phyloP scores from a whole-genome alignment of 2,797 vertebrate genomes.

The Mus caroli region DNA sequence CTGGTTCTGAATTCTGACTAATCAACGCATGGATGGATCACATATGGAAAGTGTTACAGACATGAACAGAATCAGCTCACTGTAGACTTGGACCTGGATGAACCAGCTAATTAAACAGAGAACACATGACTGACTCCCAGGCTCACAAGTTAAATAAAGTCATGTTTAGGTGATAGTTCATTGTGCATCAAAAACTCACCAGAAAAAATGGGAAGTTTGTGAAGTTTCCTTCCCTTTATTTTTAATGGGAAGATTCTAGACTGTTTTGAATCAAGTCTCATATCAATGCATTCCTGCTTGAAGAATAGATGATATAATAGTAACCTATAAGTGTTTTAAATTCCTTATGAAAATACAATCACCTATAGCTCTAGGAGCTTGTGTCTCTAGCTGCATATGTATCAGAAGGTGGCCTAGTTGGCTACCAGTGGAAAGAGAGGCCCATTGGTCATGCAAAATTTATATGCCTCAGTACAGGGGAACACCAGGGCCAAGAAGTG shows the following conservation, averaged over 20 bases:
- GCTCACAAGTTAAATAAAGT: neutral
- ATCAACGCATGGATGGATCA: neutral
- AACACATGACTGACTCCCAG: neutral
- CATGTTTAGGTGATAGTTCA: neutral
- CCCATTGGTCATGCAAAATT: too few relatives aligned
- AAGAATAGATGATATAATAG: neutral
- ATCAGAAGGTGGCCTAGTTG: too few relatives aligned
- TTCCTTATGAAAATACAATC: slow-evolving; percentile 10
- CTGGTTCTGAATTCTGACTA: slow-evolving; percentile 40
- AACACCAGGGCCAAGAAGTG: too few relatives aligned
- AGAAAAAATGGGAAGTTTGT: neutral
- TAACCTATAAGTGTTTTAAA: neutral
- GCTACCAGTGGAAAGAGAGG: too few relatives aligned
- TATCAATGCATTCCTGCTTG: neutral
- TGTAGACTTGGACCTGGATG: neutral
- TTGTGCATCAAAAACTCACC: neutral
- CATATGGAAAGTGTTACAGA: neutral
- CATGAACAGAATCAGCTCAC: neutral
- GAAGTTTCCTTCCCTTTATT: neutral
- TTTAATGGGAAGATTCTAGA: slow-evolving; percentile 43
- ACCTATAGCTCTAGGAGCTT: too few relatives aligned
- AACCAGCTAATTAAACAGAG: neutral
- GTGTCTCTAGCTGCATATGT: too few relatives aligned
- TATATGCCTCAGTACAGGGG: too few relatives aligned
- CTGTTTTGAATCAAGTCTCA: neutral